Base-by-base conservation (phyloP, 2,113 vertebrate genomes). In the Phainopepla nitens region DNA sequence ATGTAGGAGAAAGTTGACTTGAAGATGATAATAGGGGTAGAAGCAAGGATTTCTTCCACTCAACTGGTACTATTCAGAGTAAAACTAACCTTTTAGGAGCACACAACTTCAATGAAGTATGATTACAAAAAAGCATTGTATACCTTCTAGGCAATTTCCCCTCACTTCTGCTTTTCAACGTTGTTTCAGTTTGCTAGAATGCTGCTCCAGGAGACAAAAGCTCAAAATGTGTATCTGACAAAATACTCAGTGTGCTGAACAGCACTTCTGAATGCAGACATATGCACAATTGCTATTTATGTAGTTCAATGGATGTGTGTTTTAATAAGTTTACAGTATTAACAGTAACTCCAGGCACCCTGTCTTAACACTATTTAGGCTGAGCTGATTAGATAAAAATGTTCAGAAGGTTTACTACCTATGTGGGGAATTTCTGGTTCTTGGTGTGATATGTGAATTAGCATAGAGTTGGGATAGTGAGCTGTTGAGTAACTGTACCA, bases 161-260 rank as follows among this genome's bases (percentile, higher is more conserved):
- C 16, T 89, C 5, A 7, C 12, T 80, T 42, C 58, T 3, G 1
- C 68, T 35, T 89, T 89, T 70, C 27, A 69, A 2, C 0, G 0
- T 82, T 2, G 1, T 79, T 88, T 56, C 47, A 24, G 20, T 58
- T 85, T 76, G n/a, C 20, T n/a, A 31, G 68, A 65, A 68, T 41
- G 33, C 15, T 1, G 0, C 7, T 50, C 28, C 2, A 7, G n/a
- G 41, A 71, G n/a, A 41, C n/a, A 41, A 60, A 35, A 89, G 29
- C 60, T 87, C 72, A 41, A 75, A 89, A 83, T 28, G 33, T 23
- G 10, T 80, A 9, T 68, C 39, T 66, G 78, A 80, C 49, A 49
- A 81, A 87, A 53, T 56, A 57, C 1, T 80, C 9, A 5, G 0
- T 49, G 27, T 58, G 35, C 71, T 65, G 75, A 92, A 23, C 29